These are phyloP conservation scores for Chamaea fasciata DNA, from an alignment of 2,113 vertebrate genomes.

Conservation along the genomic window DNA sequence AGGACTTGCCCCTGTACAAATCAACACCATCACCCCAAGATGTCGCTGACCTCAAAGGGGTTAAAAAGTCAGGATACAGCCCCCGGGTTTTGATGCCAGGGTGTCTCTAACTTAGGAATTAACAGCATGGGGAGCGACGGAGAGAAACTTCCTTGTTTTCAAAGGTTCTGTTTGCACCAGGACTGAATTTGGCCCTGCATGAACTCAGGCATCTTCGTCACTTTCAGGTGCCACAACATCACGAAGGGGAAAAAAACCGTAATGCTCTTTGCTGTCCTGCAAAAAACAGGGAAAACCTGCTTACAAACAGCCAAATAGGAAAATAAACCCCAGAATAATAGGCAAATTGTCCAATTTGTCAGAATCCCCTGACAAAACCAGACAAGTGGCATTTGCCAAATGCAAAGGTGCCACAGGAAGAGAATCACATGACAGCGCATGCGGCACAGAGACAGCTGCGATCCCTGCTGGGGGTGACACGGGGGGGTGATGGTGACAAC, in stretches of 20 bases:
- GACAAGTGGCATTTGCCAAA: not conserved
- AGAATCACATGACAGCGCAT: accelerated
- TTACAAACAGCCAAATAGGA: not conserved
- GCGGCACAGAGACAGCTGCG: accelerated
- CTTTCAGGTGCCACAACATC: not conserved
- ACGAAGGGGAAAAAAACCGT: not conserved
- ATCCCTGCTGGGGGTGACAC: not conserved
- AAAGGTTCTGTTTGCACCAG: not conserved
- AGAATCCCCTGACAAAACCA: not conserved
- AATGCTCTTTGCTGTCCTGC: not conserved
- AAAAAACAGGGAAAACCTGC: not conserved
- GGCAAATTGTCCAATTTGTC: not conserved
- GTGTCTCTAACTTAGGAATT: not conserved
- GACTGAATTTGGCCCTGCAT: not conserved
- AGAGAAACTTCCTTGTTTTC: not conserved
- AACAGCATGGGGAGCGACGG: not conserved
- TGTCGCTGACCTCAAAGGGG: accelerated
- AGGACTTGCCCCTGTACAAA: not conserved
- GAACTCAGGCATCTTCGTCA: not conserved
- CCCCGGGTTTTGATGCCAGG: not conserved
- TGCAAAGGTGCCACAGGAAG: not conserved
- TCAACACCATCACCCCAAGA: accelerated
- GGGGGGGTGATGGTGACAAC: not conserved
- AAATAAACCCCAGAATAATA: not conserved
- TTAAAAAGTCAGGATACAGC: not conserved